Percentiles rank a stretch among this genome's conserved stretches.
These are phyloP conservation scores for human (Homo sapiens) DNA, from an alignment of 2,113 vertebrate species.

Conservation along the genomic window DNA sequence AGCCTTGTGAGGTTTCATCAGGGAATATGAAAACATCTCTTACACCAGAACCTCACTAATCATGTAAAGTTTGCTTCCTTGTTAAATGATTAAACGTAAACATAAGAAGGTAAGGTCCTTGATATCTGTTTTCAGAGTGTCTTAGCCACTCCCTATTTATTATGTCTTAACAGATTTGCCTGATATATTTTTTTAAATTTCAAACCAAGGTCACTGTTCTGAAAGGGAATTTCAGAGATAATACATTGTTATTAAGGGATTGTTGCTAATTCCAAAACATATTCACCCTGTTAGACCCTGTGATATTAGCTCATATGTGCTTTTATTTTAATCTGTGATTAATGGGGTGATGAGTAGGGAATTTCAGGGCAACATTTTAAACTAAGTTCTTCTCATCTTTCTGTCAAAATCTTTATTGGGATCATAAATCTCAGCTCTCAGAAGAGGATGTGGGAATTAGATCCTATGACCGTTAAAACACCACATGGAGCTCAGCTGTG, in stretches of 20 bases:
- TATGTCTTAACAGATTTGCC: background rate
- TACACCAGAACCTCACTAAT: background rate
- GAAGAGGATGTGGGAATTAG: conserved; percentile 54
- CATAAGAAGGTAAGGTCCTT: background rate
- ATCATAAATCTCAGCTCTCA: conserved; percentile 58
- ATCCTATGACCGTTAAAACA: conserved; percentile 34
- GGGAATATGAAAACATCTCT: background rate
- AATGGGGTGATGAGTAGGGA: conserved; percentile 48
- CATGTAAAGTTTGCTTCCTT: background rate
- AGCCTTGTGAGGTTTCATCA: background rate
- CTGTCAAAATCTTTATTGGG: background rate
- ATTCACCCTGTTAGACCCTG: conserved; percentile 19
- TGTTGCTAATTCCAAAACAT: conserved; percentile 50
- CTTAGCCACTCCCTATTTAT: background rate
- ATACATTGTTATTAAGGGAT: background rate
- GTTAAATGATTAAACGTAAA: conserved; percentile 13
- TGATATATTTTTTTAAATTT: background rate
- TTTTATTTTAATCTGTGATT: conserved; percentile 56
- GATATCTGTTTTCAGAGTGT: background rate
- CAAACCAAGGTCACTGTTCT: background rate
- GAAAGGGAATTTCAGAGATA: conserved; percentile 32
- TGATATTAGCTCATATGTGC: conserved; percentile 43
- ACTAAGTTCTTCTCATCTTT: background rate
- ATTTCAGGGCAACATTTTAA: conserved; percentile 55
- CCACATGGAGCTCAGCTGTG: background rate